Evolutionary conservation across 1,140 invertebrate species (phyloP).

Genomic region (Pseudomyrmex cubaensis): DNA sequence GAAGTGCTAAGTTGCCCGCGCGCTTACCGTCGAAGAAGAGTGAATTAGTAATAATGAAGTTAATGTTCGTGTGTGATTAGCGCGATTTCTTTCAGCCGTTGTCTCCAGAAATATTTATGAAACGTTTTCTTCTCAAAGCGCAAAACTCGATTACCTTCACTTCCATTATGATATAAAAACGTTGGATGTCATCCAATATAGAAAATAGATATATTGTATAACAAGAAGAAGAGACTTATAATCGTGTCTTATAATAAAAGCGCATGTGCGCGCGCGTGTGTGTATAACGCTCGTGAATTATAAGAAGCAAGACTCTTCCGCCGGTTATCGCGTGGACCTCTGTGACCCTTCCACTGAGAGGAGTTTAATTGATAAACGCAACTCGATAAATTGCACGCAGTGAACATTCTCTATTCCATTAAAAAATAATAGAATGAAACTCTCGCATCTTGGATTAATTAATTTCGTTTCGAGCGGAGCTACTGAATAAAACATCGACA

Average conservation of each 20-base stretch:
- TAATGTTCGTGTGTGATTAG: neutral
- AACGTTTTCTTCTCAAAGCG: neutral
- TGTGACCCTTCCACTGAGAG: too few species aligned
- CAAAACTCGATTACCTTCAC: neutral
- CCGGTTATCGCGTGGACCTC: too few species aligned
- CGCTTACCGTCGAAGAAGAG: constrained; percentile 40
- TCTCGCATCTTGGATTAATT: constrained; percentile 31
- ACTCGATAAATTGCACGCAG: neutral
- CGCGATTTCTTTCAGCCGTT: constrained; percentile 7
- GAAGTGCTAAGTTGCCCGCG: constrained; percentile 32
- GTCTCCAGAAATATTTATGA: neutral
- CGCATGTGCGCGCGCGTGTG: too few species aligned
- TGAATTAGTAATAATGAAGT: neutral
- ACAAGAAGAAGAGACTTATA: too few species aligned
- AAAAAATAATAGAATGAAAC: neutral
- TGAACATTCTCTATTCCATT: neutral
- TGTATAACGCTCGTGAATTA: too few species aligned
- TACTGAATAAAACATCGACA: constrained; percentile 54
- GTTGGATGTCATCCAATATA: too few species aligned
- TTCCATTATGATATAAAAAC: too few species aligned
- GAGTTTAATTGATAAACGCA: too few species aligned
- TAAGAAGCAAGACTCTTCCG: too few species aligned
- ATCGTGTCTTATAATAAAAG: too few species aligned
- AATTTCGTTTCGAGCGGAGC: neutral
- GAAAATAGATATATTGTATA: too few species aligned